Evolutionary conservation across 2,888 invertebrate genomes (phyloP).

Genomic region (Apotomis turbidana): DNA sequence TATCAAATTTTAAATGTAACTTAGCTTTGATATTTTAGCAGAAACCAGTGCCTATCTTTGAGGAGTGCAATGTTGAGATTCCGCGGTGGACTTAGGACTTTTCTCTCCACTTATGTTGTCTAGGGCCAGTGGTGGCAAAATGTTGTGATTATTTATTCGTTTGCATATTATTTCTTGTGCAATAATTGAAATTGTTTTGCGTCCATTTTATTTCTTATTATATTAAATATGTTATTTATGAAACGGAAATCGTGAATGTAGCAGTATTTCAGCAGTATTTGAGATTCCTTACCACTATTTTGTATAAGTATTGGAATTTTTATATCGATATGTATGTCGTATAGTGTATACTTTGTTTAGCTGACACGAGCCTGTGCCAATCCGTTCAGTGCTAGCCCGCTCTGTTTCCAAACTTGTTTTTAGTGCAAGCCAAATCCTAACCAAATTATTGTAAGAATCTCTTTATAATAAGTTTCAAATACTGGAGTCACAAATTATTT

Average conservation of each 20-base stretch:
- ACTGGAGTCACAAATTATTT: conserved; percentile 68
- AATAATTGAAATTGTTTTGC: conserved; percentile 80
- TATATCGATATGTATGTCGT: conserved; percentile 40
- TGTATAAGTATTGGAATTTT: conserved; percentile 42
- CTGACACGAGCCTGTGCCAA: conserved; percentile 67
- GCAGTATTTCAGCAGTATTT: conserved; percentile 79
- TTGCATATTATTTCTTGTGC: conserved; percentile 68
- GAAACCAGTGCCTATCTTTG: conserved; percentile 78
- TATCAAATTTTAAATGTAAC: conserved; percentile 65
- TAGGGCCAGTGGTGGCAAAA: conserved; percentile 14
- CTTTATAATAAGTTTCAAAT: conserved; percentile 47
- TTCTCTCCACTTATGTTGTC: not conserved
- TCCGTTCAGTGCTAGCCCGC: conserved; percentile 53
- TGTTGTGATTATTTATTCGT: conserved; percentile 49
- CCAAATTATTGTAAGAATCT: conserved; percentile 70
- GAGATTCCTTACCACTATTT: conserved; percentile 49
- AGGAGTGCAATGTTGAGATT: conserved; percentile 64
- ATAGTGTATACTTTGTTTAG: conserved; percentile 55
- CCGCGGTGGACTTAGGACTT: conserved; percentile 48
- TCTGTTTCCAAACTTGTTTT: conserved; percentile 49
- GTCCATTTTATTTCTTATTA: conserved; percentile 72
- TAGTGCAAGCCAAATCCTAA: conserved; percentile 69
- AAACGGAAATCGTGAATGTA: conserved; percentile 64
- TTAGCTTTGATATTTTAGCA: conserved; percentile 80
- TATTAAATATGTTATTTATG: conserved; percentile 54